A percentile compares a stretch with the other conserved stretches of the same genome.
Evolutionary conservation across 1,140 invertebrate species (phyloP).

Genomic region (Druon quercuslanigerum): DNA sequence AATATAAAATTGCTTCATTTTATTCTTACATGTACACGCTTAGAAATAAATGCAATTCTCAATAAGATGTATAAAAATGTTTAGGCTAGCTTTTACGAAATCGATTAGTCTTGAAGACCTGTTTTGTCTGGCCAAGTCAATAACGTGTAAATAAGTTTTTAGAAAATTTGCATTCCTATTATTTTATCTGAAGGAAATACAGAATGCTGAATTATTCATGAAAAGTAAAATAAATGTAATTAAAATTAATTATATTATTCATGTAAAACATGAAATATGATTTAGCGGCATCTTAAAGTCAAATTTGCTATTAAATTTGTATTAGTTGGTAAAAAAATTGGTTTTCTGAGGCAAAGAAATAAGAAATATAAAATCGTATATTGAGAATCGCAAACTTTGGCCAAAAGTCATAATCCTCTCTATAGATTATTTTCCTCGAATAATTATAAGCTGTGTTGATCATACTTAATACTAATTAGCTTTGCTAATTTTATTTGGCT

Average conservation of each 20-base stretch:
- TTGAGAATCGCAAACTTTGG: too few species aligned
- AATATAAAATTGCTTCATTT: not conserved
- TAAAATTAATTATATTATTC: too few species aligned
- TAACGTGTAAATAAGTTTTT: constrained; percentile 9
- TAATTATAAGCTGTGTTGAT: too few species aligned
- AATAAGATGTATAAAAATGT: constrained; percentile 17
- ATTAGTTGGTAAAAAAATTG: too few species aligned
- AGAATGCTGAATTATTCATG: not conserved
- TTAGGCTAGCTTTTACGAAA: constrained; percentile 6
- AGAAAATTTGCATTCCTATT: not conserved
- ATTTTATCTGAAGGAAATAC: not conserved
- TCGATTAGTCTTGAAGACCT: constrained; percentile 2
- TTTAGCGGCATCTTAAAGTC: too few species aligned
- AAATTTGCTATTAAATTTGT: too few species aligned
- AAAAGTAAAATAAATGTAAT: not conserved
- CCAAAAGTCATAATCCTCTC: too few species aligned
- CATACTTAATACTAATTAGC: not conserved
- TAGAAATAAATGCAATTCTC: not conserved
- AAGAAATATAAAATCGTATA: too few species aligned
- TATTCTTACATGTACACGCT: not conserved
- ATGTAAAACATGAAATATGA: too few species aligned
- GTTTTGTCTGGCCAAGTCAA: constrained; percentile 5
- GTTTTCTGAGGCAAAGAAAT: too few species aligned
- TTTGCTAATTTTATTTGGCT: not conserved
- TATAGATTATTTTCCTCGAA: too few species aligned